phyloP scores from a whole-genome alignment of 30 jellyfish, hydroid and myxozoan genomes.

The Haliclystus octoradiatus region DNA sequence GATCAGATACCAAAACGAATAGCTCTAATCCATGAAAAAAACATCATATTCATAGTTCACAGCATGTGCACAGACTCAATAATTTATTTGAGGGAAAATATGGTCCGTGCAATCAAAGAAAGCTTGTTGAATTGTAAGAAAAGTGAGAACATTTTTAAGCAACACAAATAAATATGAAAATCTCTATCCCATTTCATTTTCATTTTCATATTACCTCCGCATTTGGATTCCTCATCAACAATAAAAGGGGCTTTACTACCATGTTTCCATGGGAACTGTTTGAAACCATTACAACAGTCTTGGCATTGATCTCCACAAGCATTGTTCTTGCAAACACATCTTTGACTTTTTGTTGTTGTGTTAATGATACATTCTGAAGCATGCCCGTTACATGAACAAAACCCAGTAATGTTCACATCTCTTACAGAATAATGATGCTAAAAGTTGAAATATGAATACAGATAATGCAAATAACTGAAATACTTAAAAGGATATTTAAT shows the following conservation, averaged over 20 bases:
- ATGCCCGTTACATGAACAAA: constrained; percentile 83
- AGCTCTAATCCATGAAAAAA: no score
- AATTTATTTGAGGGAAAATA: no score
- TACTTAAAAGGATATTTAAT: not conserved
- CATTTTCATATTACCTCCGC: constrained; percentile 83
- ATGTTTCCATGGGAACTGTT: constrained; percentile 68
- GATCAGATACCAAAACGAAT: no score
- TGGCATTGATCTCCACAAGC: constrained; percentile 82
- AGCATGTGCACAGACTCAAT: no score
- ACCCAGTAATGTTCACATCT: constrained; percentile 48
- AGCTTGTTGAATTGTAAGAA: no score
- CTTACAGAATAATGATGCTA: constrained; percentile 77
- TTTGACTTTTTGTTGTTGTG: constrained; percentile 29
- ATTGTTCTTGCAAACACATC: constrained; percentile 63
- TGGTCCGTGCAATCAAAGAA: no score
- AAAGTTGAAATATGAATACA: not conserved
- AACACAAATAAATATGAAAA: no score
- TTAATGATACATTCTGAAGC: constrained; percentile 58
- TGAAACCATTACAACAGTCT: constrained; percentile 67
- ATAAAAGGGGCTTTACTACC: constrained; percentile 59
- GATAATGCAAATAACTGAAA: not conserved
- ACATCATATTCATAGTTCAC: no score
- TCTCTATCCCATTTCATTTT: no score
- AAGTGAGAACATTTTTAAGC: no score
- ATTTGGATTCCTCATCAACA: constrained; percentile 51